Evolutionary conservation across 2,888 invertebrate species (phyloP).

Genomic region (Lepidocyrtinus sp.): DNA sequence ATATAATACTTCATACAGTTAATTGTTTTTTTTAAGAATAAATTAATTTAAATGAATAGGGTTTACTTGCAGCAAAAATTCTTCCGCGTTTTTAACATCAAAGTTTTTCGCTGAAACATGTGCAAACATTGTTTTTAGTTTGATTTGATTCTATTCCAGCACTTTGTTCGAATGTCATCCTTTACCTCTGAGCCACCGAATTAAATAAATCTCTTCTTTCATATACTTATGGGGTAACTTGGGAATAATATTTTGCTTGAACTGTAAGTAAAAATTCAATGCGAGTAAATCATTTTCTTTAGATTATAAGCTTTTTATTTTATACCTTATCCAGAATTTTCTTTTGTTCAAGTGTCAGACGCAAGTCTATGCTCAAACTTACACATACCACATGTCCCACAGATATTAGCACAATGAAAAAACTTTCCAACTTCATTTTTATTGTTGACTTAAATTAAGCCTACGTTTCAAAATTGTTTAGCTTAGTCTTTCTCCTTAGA

Average conservation of each 20-base stretch:
- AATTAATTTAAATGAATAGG: background rate
- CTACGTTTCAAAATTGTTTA: no score
- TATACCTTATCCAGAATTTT: constrained; percentile 40
- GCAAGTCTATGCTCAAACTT: constrained; percentile 24
- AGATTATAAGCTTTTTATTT: background rate
- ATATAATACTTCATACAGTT: background rate
- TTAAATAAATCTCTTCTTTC: constrained; percentile 45
- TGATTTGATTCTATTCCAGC: background rate
- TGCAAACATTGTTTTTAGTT: background rate
- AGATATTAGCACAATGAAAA: no score
- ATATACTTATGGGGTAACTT: constrained; percentile 43
- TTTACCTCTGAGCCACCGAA: constrained; percentile 37
- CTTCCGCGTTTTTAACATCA: constrained; percentile 40
- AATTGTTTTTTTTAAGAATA: background rate
- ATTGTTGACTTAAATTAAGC: no score
- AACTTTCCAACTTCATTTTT: no score
- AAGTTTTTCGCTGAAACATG: constrained; percentile 36
- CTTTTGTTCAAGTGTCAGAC: constrained; percentile 36
- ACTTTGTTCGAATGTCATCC: background rate
- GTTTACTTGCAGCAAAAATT: constrained; percentile 34
- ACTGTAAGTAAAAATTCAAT: background rate
- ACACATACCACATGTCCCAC: no score
- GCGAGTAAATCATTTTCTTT: background rate
- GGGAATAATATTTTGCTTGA: constrained; percentile 29
- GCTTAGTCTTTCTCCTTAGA: no score